Base-by-base conservation (phyloP, 2,797 vertebrate species). In the Clarias platycephalus region DNA sequence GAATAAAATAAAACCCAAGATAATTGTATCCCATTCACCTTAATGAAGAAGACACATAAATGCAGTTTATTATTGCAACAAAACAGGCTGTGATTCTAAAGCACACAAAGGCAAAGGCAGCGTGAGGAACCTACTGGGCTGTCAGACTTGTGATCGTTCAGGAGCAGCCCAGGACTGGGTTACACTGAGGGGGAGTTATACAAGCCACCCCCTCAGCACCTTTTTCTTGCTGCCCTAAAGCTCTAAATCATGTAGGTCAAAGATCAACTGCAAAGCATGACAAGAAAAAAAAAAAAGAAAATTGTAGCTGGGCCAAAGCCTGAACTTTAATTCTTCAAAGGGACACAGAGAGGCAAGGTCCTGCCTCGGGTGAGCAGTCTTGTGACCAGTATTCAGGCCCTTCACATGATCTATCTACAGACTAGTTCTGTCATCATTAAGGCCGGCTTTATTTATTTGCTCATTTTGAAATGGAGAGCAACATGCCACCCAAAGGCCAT, bases 331-430 rank as follows among this genome's bases (percentile, higher is more conserved):
- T 86, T 88, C 84, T 90, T 90, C 80, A 87, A 84, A 88, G 80
- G 82, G 81, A 58, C 77, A 84, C 76, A 66, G 76, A 83, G 85
- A 84, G 77, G 82, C 82, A 85, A 80, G 85, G 89, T 86, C 79
- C 81, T 84, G 88, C 88, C 86, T 55, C 49, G 83, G 81, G 88
- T 74, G 64, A 85, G 80, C 34, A 79, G 82, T 87, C 93, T 91
- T 91, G 91, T 93, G 92, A 94, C 91, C 89, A 75, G 83, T 88
- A 83, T 86, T 86, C 87, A 87, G 84, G 80, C 87, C 84, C 80
- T 78, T 91, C 92, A 92, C 91, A 91, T 93, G 91, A 93, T 91
- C 84, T 3, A 31, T 88, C 85, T 76, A 82, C 79, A 87, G 83
- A 57, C 79, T 74, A 62, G 83, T 75, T 80, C 85, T 86, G 40